Evolutionary conservation across 2,797 vertebrate genomes (phyloP).

Genomic region (Nothura maculosa): DNA sequence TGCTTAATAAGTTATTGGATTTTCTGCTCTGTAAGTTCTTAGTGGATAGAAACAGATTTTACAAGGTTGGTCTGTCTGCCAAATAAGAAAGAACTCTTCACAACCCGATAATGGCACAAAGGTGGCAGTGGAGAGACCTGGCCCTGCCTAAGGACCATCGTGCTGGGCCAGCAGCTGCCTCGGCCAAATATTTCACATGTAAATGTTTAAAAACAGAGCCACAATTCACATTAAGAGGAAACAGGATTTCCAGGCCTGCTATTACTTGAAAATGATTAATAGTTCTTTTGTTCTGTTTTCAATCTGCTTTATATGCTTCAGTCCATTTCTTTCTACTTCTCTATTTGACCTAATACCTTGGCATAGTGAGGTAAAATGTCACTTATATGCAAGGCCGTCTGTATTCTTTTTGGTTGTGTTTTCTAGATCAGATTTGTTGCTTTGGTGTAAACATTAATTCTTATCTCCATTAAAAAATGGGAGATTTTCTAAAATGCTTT

Average conservation of each 20-base stretch:
- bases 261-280: background rate
- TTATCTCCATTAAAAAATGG: background rate
- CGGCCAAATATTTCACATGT: background rate
- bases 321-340: background rate
- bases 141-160: fast-evolving
- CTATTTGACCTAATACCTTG: background rate
- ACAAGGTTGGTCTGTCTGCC: background rate
- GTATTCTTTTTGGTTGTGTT: background rate
- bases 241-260: background rate
- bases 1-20: background rate
- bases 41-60: background rate
- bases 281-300: fast-evolving
- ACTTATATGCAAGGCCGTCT: background rate
- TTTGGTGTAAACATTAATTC: background rate
- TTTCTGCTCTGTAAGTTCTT: background rate
- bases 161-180: background rate
- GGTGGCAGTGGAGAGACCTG: fast-evolving
- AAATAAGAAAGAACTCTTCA: slow-evolving; percentile 22
- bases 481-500: background rate
- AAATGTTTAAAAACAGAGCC: background rate
- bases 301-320: background rate
- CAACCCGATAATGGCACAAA: background rate
- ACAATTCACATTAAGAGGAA: background rate
- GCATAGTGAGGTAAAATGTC: background rate
- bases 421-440: background rate